phyloP scores from a whole-genome alignment of 2,113 vertebrate species.

The Vidua macroura region DNA sequence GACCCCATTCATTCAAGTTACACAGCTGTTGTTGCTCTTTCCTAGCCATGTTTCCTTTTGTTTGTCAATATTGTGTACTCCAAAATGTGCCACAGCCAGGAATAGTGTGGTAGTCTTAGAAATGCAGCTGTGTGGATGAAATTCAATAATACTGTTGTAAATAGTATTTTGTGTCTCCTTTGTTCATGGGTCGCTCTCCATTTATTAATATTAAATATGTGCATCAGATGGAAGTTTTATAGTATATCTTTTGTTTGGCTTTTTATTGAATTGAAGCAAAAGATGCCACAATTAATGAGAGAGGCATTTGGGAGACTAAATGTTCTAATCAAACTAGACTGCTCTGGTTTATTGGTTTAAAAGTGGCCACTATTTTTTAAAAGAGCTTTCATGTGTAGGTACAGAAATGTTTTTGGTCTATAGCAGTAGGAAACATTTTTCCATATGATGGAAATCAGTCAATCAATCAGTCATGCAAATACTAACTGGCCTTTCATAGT shows the following conservation, averaged over 20 bases:
- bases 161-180: background rate
- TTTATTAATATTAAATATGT: background rate
- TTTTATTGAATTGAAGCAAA: background rate
- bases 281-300: background rate
- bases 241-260: background rate
- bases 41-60: background rate
- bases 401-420: background rate
- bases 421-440: background rate
- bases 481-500: background rate
- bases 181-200: background rate
- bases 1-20: background rate
- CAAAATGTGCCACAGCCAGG: background rate
- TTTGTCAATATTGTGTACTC: background rate
- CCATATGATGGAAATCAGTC: background rate
- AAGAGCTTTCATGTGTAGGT: background rate
- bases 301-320: background rate
- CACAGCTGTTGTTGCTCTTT: slow-evolving; percentile 4
- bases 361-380: background rate
- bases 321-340: background rate
- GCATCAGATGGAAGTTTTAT: background rate
- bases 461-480: background rate
- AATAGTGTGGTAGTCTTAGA: background rate
- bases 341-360: background rate
- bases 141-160: background rate
- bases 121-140: background rate